Conservation (phyloP, 2,113 vertebrate species). For the Oreocharis arfaki region DNA sequence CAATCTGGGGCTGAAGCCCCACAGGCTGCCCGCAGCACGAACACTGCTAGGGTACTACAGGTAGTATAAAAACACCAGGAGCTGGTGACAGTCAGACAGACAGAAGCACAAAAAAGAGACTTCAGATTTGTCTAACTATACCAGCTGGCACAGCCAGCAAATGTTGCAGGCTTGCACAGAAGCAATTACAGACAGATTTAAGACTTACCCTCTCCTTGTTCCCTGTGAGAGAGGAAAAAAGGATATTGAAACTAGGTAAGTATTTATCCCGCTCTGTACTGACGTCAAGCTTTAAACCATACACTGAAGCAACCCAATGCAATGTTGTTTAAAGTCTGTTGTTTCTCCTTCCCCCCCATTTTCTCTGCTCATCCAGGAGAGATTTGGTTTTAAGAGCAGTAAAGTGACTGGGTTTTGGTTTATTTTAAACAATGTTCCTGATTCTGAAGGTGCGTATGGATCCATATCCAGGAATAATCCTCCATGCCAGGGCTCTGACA, state of each 20-base stretch:
- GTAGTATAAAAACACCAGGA: background rate
- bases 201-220: constrained; percentile 87
- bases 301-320: background rate
- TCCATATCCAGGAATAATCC: background rate
- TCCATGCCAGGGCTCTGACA: background rate
- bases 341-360: background rate
- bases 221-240: constrained; percentile 71
- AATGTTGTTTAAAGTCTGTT: background rate
- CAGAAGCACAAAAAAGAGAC: background rate
- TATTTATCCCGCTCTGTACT: background rate
- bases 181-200: background rate
- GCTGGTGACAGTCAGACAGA: background rate
- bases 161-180: background rate
- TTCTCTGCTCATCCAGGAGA: background rate
- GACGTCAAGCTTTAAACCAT: background rate
- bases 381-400: background rate
- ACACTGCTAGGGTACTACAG: background rate
- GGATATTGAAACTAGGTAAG: background rate
- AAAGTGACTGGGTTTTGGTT: background rate
- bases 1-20: background rate
- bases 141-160: background rate
- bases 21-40: background rate
- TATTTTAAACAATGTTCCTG: background rate
- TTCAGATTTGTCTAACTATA: background rate
- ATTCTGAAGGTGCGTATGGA: background rate